These are phyloP conservation scores for Anthonomus grandis DNA, from an alignment of 1,140 invertebrate species.

Conservation along the genomic window DNA sequence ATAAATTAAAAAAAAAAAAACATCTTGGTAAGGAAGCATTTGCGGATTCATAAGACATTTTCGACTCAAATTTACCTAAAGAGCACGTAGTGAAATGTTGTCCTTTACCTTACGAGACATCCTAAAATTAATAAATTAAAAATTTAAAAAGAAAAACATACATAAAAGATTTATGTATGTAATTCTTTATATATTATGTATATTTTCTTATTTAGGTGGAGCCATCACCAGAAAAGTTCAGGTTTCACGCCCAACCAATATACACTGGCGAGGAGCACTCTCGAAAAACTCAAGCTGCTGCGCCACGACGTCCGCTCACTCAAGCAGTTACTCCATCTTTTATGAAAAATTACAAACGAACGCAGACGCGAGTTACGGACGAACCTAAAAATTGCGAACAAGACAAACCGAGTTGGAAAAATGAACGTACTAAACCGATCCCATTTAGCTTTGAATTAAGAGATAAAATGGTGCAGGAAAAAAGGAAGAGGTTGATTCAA, in stretches of 20 bases:
- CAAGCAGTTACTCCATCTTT: slow-evolving; percentile 27
- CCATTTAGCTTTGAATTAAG: slow-evolving; percentile 57
- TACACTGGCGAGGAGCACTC: slow-evolving; percentile 34
- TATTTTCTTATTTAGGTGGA: slow-evolving; percentile 5
- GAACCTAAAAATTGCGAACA: not conserved
- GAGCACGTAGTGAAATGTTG: too few relatives aligned
- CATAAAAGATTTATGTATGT: too few relatives aligned
- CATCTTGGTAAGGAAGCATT: too few relatives aligned
- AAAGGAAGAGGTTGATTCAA: too few relatives aligned
- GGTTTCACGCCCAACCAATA: slow-evolving; percentile 39
- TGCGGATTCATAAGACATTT: too few relatives aligned
- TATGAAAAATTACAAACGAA: slow-evolving; percentile 22
- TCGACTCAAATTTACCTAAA: too few relatives aligned
- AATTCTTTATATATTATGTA: too few relatives aligned
- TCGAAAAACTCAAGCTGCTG: slow-evolving; percentile 8
- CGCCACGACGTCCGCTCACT: slow-evolving; percentile 8
- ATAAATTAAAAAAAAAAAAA: too few relatives aligned
- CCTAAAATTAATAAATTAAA: too few relatives aligned
- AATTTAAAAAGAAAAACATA: too few relatives aligned
- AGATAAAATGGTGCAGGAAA: slow-evolving; percentile 46
- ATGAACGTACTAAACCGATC: slow-evolving; percentile 35
- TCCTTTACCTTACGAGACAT: too few relatives aligned
- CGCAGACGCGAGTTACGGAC: not conserved
- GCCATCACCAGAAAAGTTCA: slow-evolving; percentile 14
- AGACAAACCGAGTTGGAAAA: not conserved